Percentiles rank a stretch among this genome's conserved stretches.
Conservation (phyloP, 2,888 invertebrate species). For the Plagiodera versicolora region DNA sequence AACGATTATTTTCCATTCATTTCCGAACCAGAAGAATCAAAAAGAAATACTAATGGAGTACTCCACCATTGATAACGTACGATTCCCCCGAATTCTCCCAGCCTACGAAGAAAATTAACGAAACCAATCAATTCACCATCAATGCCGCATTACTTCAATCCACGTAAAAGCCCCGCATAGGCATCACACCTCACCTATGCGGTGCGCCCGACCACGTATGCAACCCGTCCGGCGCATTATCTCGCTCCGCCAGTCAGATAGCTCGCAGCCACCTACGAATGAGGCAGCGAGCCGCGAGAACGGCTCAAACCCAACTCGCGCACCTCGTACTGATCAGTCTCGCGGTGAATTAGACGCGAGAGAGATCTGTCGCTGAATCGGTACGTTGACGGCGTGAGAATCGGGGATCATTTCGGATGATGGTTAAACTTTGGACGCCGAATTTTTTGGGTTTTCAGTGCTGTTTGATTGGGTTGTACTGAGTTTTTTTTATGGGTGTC, state of each 20-base stretch:
- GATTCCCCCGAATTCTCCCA: too few species aligned
- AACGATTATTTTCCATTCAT: too few species aligned
- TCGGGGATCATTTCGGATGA: slow-evolving; percentile 24
- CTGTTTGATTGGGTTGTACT: slow-evolving; percentile 21
- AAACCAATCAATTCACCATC: slow-evolving; percentile 24
- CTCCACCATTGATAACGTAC: too few species aligned
- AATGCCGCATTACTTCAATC: slow-evolving; percentile 29
- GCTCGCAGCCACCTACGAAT: slow-evolving; percentile 20
- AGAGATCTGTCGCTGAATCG: too few species aligned
- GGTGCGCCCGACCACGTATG: slow-evolving; percentile 27
- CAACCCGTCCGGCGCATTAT: slow-evolving; percentile 30
- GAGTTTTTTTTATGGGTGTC: slow-evolving; percentile 21
- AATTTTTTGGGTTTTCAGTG: slow-evolving; percentile 13
- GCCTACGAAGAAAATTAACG: neutral
- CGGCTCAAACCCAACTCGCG: slow-evolving; percentile 6
- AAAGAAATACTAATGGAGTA: too few species aligned
- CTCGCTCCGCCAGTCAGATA: slow-evolving; percentile 10
- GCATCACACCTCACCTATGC: slow-evolving; percentile 21
- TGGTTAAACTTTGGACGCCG: slow-evolving; percentile 18
- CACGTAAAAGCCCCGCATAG: slow-evolving; percentile 27
- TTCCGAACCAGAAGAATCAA: too few species aligned
- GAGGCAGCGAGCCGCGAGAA: neutral
- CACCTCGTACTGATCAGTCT: slow-evolving; percentile 21
- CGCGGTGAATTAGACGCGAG: slow-evolving; percentile 15
- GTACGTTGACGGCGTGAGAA: too few species aligned